Conservation (phyloP, 2,797 vertebrate species). For the Sebastes vulpes region DNA sequence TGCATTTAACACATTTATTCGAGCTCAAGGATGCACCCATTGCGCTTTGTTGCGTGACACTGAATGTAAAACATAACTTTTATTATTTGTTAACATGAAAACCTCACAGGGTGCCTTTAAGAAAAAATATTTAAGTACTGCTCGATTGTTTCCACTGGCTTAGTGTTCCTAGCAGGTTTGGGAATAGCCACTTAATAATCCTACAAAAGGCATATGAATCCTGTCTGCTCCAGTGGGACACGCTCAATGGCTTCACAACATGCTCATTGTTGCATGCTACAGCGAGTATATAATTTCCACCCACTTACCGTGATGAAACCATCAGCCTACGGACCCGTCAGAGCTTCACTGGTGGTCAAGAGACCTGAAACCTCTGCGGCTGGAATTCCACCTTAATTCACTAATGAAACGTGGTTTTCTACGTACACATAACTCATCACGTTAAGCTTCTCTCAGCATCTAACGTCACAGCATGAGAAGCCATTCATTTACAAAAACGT, state of each 20-base stretch:
- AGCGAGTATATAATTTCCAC: slow-evolving; percentile 36
- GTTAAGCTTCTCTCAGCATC: slow-evolving; percentile 56
- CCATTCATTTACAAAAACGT: slow-evolving; percentile 62
- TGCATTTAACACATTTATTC: neutral
- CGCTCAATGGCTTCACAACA: slow-evolving; percentile 32
- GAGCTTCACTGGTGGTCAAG: slow-evolving; percentile 47
- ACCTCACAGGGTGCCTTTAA: neutral
- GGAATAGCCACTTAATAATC: slow-evolving; percentile 42
- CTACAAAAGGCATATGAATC: slow-evolving; percentile 39
- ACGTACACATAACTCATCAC: slow-evolving; percentile 53
- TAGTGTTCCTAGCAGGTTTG: slow-evolving; percentile 5
- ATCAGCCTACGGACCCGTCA: slow-evolving; percentile 15
- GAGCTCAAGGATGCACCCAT: neutral
- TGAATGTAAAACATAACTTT: neutral
- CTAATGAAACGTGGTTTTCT: slow-evolving; percentile 45
- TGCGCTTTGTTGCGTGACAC: neutral
- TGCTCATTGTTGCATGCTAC: slow-evolving; percentile 36
- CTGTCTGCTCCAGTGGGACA: slow-evolving; percentile 21
- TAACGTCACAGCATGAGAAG: slow-evolving; percentile 32
- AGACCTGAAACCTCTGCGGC: slow-evolving; percentile 18
- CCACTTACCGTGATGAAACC: slow-evolving; percentile 52
- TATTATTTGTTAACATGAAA: neutral
- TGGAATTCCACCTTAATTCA: slow-evolving; percentile 47
- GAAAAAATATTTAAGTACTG: neutral
- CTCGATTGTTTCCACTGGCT: slow-evolving; percentile 9